Conservation (phyloP, 2,113 vertebrate species). For the Atractosteus spatula region DNA sequence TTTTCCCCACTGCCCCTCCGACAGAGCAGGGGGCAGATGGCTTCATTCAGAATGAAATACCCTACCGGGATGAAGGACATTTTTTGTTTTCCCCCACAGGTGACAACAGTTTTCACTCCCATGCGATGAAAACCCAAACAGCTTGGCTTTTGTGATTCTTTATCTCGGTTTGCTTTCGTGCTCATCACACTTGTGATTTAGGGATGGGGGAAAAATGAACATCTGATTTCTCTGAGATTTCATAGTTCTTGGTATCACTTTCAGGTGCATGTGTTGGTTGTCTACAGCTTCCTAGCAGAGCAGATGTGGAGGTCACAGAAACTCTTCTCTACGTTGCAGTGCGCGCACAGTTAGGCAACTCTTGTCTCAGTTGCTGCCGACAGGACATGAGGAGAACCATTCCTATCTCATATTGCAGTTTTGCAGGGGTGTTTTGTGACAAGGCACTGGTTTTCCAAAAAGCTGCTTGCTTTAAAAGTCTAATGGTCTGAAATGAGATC, state of each 20-base stretch:
- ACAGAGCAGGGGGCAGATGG: conserved; percentile 13
- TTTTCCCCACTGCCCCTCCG: conserved; percentile 19
- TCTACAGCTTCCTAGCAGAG: conserved; percentile 28
- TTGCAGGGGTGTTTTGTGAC: too few relatives aligned
- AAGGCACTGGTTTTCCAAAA: not conserved
- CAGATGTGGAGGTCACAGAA: conserved; percentile 36
- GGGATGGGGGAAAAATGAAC: not conserved
- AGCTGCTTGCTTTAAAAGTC: not conserved
- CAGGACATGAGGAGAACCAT: not conserved
- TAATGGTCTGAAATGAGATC: not conserved
- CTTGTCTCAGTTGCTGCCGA: conserved; percentile 28
- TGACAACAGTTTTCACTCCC: conserved; percentile 42
- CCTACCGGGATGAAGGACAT: conserved; percentile 28
- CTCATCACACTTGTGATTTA: conserved; percentile 2
- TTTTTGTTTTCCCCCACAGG: conserved; percentile 42
- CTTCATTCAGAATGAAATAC: conserved; percentile 20
- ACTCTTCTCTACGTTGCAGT: conserved; percentile 17
- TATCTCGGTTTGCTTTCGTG: conserved; percentile 15
- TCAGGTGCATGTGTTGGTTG: conserved; percentile 5
- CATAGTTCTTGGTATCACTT: conserved; percentile 14
- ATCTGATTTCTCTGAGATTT: conserved; percentile 18
- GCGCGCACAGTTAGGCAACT: conserved; percentile 21
- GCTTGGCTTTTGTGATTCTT: conserved; percentile 27
- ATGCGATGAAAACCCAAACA: conserved; percentile 65
- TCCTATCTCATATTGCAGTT: too few relatives aligned